A percentile compares a stretch with the other conserved stretches of the same genome.
These are phyloP conservation scores for Tauraco hartlaubi DNA, from an alignment of 2,797 vertebrate genomes.

Conservation along the genomic window DNA sequence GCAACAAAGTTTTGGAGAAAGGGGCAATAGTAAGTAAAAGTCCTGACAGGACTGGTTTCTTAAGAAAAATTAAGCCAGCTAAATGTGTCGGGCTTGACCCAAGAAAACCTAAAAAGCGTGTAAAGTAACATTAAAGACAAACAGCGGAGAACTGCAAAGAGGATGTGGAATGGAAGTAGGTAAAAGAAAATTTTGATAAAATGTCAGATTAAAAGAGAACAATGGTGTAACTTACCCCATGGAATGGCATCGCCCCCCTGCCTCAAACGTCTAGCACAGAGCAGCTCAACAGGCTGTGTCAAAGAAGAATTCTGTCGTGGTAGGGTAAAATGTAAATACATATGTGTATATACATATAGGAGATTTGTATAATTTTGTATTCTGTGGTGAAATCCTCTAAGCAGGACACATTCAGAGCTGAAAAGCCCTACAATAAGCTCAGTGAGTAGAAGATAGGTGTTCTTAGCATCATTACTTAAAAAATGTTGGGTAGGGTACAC, in stretches of 20 bases:
- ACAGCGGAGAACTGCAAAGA: not conserved
- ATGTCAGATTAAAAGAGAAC: not conserved
- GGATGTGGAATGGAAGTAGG: not conserved
- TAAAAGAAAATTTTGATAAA: not conserved
- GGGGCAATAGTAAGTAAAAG: not conserved
- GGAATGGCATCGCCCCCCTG: not conserved
- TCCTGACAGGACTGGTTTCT: not conserved
- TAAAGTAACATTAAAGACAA: not conserved
- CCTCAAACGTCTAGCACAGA: not conserved
- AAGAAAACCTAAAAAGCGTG: not conserved
- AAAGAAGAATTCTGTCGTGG: not conserved
- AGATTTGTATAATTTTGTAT: not conserved
- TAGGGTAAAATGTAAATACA: not conserved
- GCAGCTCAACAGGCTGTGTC: not conserved
- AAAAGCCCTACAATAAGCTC: not conserved
- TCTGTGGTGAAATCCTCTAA: not conserved
- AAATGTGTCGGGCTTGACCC: not conserved
- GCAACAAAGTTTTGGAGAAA: not conserved
- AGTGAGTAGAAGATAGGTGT: not conserved
- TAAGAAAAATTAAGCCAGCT: not conserved
- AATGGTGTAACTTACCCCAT: not conserved
- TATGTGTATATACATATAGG: rapidly evolving
- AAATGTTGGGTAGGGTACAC: not conserved
- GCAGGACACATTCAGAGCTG: not conserved
- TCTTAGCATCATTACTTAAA: not conserved